These are phyloP conservation scores for Felis chaus DNA, from an alignment of 2,113 vertebrate species.

Conservation along the genomic window DNA sequence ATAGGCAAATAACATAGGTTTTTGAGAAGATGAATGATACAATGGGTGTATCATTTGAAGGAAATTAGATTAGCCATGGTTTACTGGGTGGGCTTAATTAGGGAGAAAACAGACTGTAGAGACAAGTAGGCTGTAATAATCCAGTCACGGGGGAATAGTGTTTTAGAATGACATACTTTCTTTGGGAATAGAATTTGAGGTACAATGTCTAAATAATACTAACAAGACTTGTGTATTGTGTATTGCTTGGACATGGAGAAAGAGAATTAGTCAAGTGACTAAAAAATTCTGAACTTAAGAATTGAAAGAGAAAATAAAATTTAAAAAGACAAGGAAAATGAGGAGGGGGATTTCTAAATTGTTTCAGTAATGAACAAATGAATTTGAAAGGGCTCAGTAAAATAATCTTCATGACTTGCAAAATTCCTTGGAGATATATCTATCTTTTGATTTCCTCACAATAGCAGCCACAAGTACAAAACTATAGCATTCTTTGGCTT, in stretches of 20 bases:
- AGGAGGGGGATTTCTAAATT: neutral
- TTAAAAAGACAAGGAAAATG: neutral
- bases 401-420: neutral
- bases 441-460: neutral
- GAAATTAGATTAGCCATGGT: neutral
- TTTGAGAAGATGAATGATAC: conserved; percentile 32
- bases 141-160: neutral
- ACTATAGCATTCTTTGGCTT: neutral
- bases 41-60: neutral
- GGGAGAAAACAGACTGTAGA: neutral
- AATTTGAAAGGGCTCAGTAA: neutral
- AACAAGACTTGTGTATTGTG: neutral
- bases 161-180: neutral
- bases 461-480: neutral
- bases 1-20: neutral
- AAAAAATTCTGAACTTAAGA: neutral
- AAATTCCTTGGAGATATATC: neutral
- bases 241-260: neutral
- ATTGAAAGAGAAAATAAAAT: neutral
- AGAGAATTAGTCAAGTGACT: neutral
- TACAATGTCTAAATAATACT: conserved; percentile 3
- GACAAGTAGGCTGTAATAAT: neutral
- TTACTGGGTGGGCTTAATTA: conserved; percentile 12
- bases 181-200: neutral
- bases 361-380: neutral